Evolutionary conservation across 1,140 invertebrate species (phyloP), one percentile per base, ranked within the genome.

Genomic region (Triops longicaudatus): DNA sequence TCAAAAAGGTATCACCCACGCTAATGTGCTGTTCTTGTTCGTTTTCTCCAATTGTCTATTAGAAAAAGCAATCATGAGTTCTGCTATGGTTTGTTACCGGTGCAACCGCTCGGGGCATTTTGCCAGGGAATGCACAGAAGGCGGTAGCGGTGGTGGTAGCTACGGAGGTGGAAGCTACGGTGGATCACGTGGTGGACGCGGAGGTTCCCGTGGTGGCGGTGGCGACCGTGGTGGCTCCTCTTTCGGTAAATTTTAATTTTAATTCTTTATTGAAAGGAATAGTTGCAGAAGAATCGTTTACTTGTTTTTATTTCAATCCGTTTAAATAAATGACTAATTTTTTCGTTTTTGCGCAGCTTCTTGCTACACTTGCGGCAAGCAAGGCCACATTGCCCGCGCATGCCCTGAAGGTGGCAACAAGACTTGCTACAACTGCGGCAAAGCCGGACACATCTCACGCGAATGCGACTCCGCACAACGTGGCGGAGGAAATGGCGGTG

Each of bases 51-150:
- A 63, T 17, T 63, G 10, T n/a, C n/a, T 22, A 14, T 6, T 63
- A 63, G 50, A 22, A 17, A 63, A 63, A 17, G 50, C 22, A 17
- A 63, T 63, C 50, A 63, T 63, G 50, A 63, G 50, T 63, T 63
- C 50, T 10, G 44, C 73, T 75, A 78, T 44, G n/a, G 79, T 81
- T 26, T 97, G 95, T 87, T 97, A 93, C 89, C 97, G 96, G 86
- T 98, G 95, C 86, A 97, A 97, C 86, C 89, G 93, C 84, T 90
- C 91, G 82, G 95, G 95, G 72, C 94, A 97, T 85, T 96, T 96
- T 84, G 94, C 94, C 80, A 90, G 94, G 79, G 93, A 96, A 81
- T 97, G 94, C 87, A 93, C 93, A 83, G 92, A 94, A 84, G 91
- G 92, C 81, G 90, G 83, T 78, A 84, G 93, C 83, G 88, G 91